These are phyloP conservation scores for Gnathonemus echidnorhynchus DNA, from an alignment of 2,113 vertebrate species.

Conservation along the genomic window DNA sequence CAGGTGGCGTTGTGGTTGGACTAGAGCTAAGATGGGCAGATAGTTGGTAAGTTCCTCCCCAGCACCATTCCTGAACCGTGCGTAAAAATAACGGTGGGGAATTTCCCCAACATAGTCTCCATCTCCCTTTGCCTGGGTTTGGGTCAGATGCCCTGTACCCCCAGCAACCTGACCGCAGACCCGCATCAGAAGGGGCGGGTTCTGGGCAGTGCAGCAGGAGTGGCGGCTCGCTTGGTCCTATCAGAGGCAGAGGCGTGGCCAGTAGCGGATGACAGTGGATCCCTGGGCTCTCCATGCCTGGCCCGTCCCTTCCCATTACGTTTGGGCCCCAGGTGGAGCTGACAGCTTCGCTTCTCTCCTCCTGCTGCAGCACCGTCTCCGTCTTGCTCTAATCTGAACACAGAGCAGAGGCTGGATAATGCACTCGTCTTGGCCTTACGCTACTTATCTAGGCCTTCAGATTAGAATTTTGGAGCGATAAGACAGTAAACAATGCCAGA, in stretches of 20 bases:
- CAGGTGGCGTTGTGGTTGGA: not conserved
- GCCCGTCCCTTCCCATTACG: not conserved
- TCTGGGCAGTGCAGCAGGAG: not conserved
- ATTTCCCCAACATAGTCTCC: not conserved
- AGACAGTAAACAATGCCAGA: not conserved
- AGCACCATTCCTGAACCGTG: not conserved
- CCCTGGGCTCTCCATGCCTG: not conserved
- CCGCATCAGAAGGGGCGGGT: not conserved
- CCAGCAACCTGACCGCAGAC: not conserved
- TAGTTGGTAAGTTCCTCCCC: not conserved
- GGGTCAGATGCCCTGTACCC: not conserved
- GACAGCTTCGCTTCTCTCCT: not conserved
- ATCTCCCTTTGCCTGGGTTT: not conserved
- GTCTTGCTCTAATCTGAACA: not conserved
- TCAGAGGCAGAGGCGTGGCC: not conserved
- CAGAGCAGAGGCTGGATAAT: not conserved
- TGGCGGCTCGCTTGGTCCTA: not conserved
- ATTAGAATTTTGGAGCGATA: not conserved
- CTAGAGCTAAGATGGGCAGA: not conserved
- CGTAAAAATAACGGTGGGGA: not conserved
- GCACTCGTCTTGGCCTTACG: not conserved
- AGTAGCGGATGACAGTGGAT: not conserved
- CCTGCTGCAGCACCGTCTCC: not conserved
- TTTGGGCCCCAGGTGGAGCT: not conserved
- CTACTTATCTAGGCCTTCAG: not conserved